phyloP scores from a whole-genome alignment of 2,888 invertebrate genomes.

The Teleiodes luculella region DNA sequence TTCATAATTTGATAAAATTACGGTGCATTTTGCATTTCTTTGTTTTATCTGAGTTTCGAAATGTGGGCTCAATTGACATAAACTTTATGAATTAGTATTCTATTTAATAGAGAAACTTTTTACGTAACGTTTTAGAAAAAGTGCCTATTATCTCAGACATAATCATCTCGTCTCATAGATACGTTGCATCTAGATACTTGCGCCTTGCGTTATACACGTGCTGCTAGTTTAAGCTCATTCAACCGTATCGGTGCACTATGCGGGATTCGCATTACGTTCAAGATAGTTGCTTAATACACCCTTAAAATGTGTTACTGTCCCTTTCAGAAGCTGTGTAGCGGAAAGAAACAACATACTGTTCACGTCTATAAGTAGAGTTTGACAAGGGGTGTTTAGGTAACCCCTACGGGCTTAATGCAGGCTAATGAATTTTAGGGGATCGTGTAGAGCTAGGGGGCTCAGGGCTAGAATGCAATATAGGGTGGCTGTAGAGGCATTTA shows the following conservation, averaged over 20 bases:
- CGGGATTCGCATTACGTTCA: slow-evolving; percentile 29
- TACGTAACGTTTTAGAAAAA: too few species aligned
- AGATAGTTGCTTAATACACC: background rate
- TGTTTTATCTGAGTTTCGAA: too few species aligned
- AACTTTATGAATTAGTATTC: too few species aligned
- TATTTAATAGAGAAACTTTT: too few species aligned
- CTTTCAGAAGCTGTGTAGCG: background rate
- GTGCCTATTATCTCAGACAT: too few species aligned
- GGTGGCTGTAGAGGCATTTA: slow-evolving; percentile 33
- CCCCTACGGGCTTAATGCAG: slow-evolving; percentile 1
- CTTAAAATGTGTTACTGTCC: background rate
- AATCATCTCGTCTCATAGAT: too few species aligned
- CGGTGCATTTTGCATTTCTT: too few species aligned
- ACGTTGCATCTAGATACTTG: too few species aligned
- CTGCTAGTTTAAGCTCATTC: slow-evolving; percentile 30
- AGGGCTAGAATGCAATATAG: slow-evolving; percentile 34
- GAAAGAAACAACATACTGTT: background rate
- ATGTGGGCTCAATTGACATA: too few species aligned
- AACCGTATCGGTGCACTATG: slow-evolving; percentile 42
- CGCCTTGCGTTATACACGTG: too few species aligned
- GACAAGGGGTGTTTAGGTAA: slow-evolving; percentile 29
- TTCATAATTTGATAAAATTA: too few species aligned
- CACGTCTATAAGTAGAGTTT: slow-evolving; percentile 26
- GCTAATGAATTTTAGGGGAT: slow-evolving; percentile 13
- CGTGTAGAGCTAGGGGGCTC: slow-evolving; percentile 13